Base-by-base conservation (phyloP, 2,113 vertebrate genomes). In the Panurus biarmicus region DNA sequence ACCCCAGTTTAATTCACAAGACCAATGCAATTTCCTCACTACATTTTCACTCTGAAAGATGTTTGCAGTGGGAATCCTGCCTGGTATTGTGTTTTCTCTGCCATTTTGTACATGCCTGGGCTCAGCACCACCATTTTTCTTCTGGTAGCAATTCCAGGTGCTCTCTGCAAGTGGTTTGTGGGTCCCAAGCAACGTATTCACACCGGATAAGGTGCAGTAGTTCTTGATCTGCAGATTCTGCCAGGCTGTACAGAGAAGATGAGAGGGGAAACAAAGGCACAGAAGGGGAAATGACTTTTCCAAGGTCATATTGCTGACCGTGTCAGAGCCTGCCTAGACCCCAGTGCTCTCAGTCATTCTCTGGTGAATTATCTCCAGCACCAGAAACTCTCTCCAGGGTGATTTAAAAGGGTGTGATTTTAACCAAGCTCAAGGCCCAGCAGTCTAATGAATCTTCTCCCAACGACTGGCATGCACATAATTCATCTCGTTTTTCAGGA, bases 341-440 rank as follows among this genome's bases (percentile, higher is more conserved):
- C 54, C 54, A 91, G 25, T 3, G 24, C 40, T 67, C 36, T 48
- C 61, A 50, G 45, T 62, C 10, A 33, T 18, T 77, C 80, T 70
- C 50, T 44, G 31, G 77, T 85, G 87, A 89, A 45, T 92, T 92
- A 92, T 91, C 78, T 62, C 15, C 33, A 85, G 35, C 19, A 58
- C 54, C 58, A 95, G 70, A 58, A 96, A 94, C 62, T 42, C 84
- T 95, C 87, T 87, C n/a, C 42, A 66, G 47, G 35, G 67, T 93
- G 89, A 96, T 95, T 91, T 91, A 95, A 75, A 94, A 92, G 51
- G 38, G 62, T 21, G 24, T 70, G 74, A 91, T 93, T 95, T 95
- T 95, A 91, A 91, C 91, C 81, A 95, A 85, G 77, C 91, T 95
- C 93, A 95, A 95, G 89, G 87, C 74, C 78, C 69, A 80, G 54